A percentile compares a stretch with the other conserved stretches of the same genome.
phyloP scores from a whole-genome alignment of 2,113 vertebrate species.

The cattle (Bos taurus) region ARS-UCD2.0 NC_037354.1:17983001-17983500 shows the following conservation, averaged over 20 bases:
- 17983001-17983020: background rate
- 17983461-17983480: constrained; percentile 8
- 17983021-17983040: background rate
- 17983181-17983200: background rate
- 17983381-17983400: background rate
- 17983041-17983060: background rate
- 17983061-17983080: background rate
- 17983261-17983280: background rate
- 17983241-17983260: background rate
- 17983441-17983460: background rate
- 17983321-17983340: background rate
- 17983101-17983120: background rate
- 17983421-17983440: background rate
- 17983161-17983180: background rate
- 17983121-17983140: fast-evolving
- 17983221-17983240: background rate
- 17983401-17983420: background rate
- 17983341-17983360: background rate
- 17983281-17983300: background rate
- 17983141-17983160: background rate
- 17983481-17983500: background rate
- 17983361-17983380: background rate
- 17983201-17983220: background rate
- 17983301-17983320: background rate
- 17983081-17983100: background rate